Evolutionary conservation across 2,888 invertebrate genomes (phyloP), one percentile per base, ranked within the genome.

Genomic region (Stenurella melanura): DNA sequence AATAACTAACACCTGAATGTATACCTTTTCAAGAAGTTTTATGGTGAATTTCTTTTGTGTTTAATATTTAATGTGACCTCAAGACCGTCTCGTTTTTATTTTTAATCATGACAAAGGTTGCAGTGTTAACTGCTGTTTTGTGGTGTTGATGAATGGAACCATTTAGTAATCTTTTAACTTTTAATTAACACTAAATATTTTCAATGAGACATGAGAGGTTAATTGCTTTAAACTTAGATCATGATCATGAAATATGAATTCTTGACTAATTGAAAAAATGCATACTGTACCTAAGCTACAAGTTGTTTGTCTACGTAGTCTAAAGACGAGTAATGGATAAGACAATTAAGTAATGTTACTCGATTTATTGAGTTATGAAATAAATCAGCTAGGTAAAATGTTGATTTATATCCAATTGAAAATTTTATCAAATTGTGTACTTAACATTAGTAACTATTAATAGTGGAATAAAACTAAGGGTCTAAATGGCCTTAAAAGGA

Each of bases 191-290:
- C 30, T 34, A 42, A 64, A 64, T 64, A 38, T 64, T 54, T 54
- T 67, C 67, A 38, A 26, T 26, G 67, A 54, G 54, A 67, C 54
- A 17, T n/a, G 67, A 54, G 54, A 67, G 67, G 67, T 67, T 67
- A 67, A 67, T 54, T n/a, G 50, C 21, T n/a, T 30, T 15, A 42
- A 18, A 64, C 42, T 42, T 64, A 64, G 42, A 42, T 64, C 64
- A 64, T 42, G 42, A 42, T 64, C 64, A 64, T 19, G 42, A 19
- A 42, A 42, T 38, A 66, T 50, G 21, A 3, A 66, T 19, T 18
- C 64, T 18, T 18, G 64, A 34, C 38, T 63, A 50, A 50, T 50
- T 50, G n/a, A 50, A n/a, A 4, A 50, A 50, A 50, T 50, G 15
- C n/a, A n/a, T 50, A n/a, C n/a, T 34, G 30, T n/a, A 50, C 50